A percentile compares a stretch with the other conserved stretches of the same genome.
phyloP scores from a whole-genome alignment of 1,140 invertebrate genomes.

The Eupristina koningsbergeri region DNA sequence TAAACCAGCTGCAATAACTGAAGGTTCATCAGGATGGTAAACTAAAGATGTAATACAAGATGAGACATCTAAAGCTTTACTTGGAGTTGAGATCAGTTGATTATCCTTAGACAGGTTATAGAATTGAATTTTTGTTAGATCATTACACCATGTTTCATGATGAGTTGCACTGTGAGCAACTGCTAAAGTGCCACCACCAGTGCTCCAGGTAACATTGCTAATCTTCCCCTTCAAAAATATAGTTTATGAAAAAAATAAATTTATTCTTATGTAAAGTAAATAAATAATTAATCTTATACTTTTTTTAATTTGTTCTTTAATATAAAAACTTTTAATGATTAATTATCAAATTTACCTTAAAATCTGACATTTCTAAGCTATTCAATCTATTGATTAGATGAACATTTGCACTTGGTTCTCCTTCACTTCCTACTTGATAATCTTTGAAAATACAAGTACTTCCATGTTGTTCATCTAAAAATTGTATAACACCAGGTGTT shows the following conservation, averaged over 20 bases:
- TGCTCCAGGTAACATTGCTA: conserved; percentile 68
- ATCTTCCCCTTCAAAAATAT: conserved; percentile 68
- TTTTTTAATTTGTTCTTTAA: too few relatives aligned
- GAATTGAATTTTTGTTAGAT: conserved; percentile 66
- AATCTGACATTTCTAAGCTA: conserved; percentile 56
- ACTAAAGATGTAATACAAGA: conserved; percentile 66
- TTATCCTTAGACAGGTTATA: conserved; percentile 66
- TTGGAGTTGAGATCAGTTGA: conserved; percentile 58
- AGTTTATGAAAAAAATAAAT: too few relatives aligned
- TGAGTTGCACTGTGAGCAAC: conserved; percentile 61
- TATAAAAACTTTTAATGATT: neutral
- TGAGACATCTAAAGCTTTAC: conserved; percentile 64
- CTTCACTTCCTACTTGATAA: conserved; percentile 59
- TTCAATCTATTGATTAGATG: conserved; percentile 63
- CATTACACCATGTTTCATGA: conserved; percentile 70
- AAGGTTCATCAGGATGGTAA: conserved; percentile 70
- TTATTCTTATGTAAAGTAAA: neutral
- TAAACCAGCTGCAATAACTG: conserved; percentile 69
- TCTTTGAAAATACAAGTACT: conserved; percentile 67
- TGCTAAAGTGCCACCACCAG: conserved; percentile 67
- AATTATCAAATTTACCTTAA: conserved; percentile 59
- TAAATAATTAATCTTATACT: neutral
- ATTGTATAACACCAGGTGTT: conserved; percentile 66
- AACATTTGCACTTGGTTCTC: conserved; percentile 55
- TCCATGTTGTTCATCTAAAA: conserved; percentile 68